Evolutionary conservation across 2,888 invertebrate species (phyloP).

Genomic region (Dioctria linearis): DNA sequence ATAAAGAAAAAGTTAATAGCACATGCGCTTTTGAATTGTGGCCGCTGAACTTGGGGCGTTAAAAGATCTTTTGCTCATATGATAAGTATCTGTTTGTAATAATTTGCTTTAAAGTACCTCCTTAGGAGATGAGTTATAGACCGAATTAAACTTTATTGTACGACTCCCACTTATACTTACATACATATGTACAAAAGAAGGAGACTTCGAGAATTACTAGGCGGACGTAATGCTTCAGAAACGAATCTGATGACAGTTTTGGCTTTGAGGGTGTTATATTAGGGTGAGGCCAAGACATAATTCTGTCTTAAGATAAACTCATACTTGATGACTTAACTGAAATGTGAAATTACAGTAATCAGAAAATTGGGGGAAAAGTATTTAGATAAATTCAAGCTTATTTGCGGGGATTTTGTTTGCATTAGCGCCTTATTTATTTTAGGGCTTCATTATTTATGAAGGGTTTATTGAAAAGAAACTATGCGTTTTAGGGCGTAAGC

Average conservation of each 20-base stretch:
- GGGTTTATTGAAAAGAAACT: too few relatives aligned
- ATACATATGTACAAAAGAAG: too few relatives aligned
- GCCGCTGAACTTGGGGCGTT: background rate
- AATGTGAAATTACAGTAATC: too few relatives aligned
- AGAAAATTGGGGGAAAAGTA: too few relatives aligned
- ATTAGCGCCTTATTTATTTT: too few relatives aligned
- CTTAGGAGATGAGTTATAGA: conserved; percentile 34
- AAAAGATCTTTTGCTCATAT: background rate
- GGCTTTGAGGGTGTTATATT: background rate
- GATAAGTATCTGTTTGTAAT: conserved; percentile 30
- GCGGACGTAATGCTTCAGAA: conserved; percentile 1
- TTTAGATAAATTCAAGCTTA: too few relatives aligned
- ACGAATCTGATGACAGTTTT: conserved; percentile 16
- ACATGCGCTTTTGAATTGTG: too few relatives aligned
- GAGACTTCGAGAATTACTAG: background rate
- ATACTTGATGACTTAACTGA: too few relatives aligned
- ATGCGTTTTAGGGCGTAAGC: too few relatives aligned
- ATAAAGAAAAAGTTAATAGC: too few relatives aligned
- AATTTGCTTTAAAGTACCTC: conserved; percentile 40
- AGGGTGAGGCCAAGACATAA: conserved; percentile 29
- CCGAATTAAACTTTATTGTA: conserved; percentile 34
- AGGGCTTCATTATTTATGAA: too few relatives aligned
- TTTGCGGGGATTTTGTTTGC: too few relatives aligned
- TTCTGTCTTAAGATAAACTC: background rate
- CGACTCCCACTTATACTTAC: conserved; percentile 13